These are phyloP conservation scores for Abrostola triplasia DNA, from an alignment of 2,888 invertebrate genomes.

Conservation along the genomic window DNA sequence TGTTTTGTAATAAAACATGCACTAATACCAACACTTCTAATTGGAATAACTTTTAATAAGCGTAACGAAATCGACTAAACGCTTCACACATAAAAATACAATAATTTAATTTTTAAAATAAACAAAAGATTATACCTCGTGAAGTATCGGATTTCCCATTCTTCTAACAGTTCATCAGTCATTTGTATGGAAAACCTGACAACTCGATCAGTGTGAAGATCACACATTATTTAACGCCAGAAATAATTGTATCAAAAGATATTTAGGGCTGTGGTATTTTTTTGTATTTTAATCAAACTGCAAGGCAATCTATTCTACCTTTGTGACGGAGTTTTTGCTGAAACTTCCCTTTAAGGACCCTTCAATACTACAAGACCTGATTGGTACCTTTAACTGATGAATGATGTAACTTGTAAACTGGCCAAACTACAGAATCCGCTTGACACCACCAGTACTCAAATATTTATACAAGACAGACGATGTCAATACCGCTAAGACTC, in stretches of 20 bases:
- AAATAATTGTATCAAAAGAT: too few species aligned
- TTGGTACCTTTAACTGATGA: conserved; percentile 41
- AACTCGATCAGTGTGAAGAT: too few species aligned
- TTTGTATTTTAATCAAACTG: not conserved
- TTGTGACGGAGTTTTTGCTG: too few species aligned
- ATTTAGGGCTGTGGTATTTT: too few species aligned
- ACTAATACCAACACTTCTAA: not conserved
- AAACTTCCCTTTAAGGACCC: not conserved
- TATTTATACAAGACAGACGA: conserved; percentile 66
- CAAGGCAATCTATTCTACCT: not conserved
- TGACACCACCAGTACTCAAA: conserved; percentile 70
- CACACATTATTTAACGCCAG: too few species aligned
- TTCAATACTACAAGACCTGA: conserved; percentile 6
- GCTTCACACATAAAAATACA: too few species aligned
- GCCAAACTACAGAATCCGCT: conserved; percentile 72
- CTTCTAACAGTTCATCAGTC: too few species aligned
- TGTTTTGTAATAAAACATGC: not conserved
- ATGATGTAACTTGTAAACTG: conserved; percentile 69
- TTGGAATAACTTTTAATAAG: not conserved
- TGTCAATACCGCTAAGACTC: conserved; percentile 35
- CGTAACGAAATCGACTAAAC: not conserved
- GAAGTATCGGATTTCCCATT: too few species aligned
- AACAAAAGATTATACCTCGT: too few species aligned
- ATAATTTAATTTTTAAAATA: too few species aligned
- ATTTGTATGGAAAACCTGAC: too few species aligned